Percentiles rank a stretch among this genome's conserved stretches.
Evolutionary conservation across 2,888 invertebrate genomes (phyloP).

Genomic region (Agrochola macilenta): DNA sequence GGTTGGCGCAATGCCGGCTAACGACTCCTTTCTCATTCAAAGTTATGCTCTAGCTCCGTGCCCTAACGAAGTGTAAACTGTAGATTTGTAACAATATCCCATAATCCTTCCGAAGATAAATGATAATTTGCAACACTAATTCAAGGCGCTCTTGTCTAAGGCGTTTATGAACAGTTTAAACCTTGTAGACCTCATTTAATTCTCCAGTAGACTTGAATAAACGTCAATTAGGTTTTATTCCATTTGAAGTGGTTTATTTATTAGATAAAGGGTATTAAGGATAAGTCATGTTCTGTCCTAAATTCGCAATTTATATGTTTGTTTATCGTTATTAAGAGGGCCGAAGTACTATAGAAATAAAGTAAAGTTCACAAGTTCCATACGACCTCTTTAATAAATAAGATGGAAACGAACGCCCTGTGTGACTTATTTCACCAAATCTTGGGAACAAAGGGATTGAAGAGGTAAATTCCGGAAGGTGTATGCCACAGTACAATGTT

Average conservation of each 20-base stretch:
- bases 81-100: slow-evolving; percentile 51
- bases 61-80: slow-evolving; percentile 54
- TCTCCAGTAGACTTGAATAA: slow-evolving; percentile 39
- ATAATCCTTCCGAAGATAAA: slow-evolving; percentile 59
- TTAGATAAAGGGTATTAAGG: slow-evolving; percentile 36
- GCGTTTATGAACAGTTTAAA: slow-evolving; percentile 54
- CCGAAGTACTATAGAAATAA: slow-evolving; percentile 42
- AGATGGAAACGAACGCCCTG: slow-evolving; percentile 44
- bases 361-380: slow-evolving; percentile 29
- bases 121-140: slow-evolving; percentile 55
- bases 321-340: slow-evolving; percentile 45
- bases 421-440: slow-evolving; percentile 61
- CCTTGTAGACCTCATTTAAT: slow-evolving; percentile 43
- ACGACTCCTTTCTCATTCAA: slow-evolving; percentile 50
- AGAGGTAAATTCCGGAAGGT: slow-evolving; percentile 66
- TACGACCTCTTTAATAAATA: slow-evolving; percentile 56
- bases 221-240: slow-evolving; percentile 43
- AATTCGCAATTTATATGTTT: slow-evolving; percentile 52
- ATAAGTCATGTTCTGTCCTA: slow-evolving; percentile 45
- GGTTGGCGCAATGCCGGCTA: slow-evolving; percentile 44
- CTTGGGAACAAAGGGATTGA: slow-evolving; percentile 66
- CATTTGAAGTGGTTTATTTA: slow-evolving; percentile 46
- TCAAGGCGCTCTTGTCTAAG: slow-evolving; percentile 54
- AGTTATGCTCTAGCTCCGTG: slow-evolving; percentile 28
- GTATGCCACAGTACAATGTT: slow-evolving; percentile 58